phyloP scores from a whole-genome alignment of 2,113 vertebrate species.

The Ariopsis seemanni region DNA sequence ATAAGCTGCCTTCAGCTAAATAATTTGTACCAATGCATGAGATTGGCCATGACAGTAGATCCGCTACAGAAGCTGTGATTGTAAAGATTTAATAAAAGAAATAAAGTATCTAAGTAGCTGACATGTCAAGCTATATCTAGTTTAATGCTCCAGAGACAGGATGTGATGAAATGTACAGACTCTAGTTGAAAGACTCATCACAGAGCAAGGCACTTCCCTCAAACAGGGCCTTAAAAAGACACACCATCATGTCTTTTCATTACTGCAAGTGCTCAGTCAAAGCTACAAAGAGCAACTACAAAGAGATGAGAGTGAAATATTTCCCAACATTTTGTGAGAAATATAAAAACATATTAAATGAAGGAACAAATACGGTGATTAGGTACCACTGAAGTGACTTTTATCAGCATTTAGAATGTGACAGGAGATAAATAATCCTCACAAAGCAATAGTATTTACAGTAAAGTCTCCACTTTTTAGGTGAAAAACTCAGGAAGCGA shows the following conservation, averaged over 20 bases:
- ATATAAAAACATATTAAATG: slow-evolving; percentile 33
- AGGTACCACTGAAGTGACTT: slow-evolving; percentile 42
- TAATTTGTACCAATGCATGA: background rate
- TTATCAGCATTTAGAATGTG: slow-evolving; percentile 51
- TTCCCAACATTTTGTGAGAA: slow-evolving; percentile 26
- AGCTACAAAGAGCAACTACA: slow-evolving; percentile 23
- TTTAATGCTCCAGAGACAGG: slow-evolving; percentile 11
- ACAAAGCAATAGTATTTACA: slow-evolving; percentile 33
- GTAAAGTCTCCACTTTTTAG: slow-evolving; percentile 32
- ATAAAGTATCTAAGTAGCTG: slow-evolving; percentile 22
- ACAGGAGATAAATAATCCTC: slow-evolving; percentile 48
- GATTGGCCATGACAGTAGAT: background rate
- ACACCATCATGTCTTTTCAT: slow-evolving; percentile 34
- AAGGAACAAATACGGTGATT: slow-evolving; percentile 46
- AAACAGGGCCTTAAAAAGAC: background rate
- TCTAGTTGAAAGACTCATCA: slow-evolving; percentile 39
- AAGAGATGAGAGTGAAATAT: slow-evolving; percentile 19
- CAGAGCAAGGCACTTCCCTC: background rate
- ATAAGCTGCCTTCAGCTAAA: background rate
- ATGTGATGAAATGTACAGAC: slow-evolving; percentile 50
- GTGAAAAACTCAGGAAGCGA: slow-evolving; percentile 34
- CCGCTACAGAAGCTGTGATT: background rate
- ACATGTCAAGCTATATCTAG: slow-evolving; percentile 29
- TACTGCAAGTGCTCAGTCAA: slow-evolving; percentile 40
- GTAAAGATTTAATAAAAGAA: background rate